phyloP scores from a whole-genome alignment of 2,113 vertebrate species.

The Eupsittula cactorum region DNA sequence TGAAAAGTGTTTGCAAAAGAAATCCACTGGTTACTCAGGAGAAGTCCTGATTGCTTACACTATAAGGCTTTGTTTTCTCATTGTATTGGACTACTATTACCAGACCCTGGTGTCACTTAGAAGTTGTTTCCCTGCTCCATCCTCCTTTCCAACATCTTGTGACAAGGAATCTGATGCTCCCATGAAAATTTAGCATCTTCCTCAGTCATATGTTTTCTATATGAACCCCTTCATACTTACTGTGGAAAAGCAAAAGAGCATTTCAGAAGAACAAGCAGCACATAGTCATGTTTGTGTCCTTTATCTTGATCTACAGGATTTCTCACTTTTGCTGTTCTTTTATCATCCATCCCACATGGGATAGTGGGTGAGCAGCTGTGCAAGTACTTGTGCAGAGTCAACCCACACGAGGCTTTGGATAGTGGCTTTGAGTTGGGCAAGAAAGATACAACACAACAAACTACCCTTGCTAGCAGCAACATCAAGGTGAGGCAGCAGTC shows the following conservation, averaged over 20 bases:
- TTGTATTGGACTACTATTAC: not conserved
- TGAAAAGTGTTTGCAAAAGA: not conserved
- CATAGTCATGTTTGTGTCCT: not conserved
- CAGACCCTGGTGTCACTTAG: not conserved
- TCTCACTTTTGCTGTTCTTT: not conserved
- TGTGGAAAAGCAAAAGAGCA: not conserved
- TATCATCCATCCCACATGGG: not conserved
- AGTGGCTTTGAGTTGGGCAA: not conserved
- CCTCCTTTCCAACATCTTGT: not conserved
- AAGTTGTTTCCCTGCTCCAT: not conserved
- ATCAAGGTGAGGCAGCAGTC: not conserved
- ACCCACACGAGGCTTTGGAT: not conserved
- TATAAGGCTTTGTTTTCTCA: not conserved
- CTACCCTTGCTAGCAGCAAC: not conserved
- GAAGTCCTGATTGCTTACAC: not conserved
- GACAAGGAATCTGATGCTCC: not conserved
- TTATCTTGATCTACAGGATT: not conserved
- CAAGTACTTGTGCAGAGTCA: not conserved
- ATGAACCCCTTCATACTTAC: not conserved
- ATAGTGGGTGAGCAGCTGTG: not conserved
- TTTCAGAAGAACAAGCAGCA: not conserved
- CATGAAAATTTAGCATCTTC: not conserved
- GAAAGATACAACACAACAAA: not conserved
- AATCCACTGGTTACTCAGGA: not conserved
- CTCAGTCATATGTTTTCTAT: not conserved